phyloP scores from a whole-genome alignment of 1,140 invertebrate genomes.

The Sycobia sp. region DNA sequence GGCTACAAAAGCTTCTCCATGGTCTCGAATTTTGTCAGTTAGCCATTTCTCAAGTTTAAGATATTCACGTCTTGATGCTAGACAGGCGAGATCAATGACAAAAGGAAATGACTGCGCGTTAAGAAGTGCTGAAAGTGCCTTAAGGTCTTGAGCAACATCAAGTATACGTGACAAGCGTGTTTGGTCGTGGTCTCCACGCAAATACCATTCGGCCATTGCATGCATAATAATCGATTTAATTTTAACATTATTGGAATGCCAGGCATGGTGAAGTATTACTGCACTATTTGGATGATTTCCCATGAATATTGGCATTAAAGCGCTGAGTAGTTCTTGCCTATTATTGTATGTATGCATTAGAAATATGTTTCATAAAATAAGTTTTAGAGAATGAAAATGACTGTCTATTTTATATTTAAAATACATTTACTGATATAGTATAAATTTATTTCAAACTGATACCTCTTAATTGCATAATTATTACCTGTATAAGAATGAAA shows the following conservation, averaged over 20 bases:
- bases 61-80: constrained; percentile 95
- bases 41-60: constrained; percentile 98
- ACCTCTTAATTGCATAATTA: no score
- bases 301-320: constrained; percentile 88
- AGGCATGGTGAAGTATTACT: constrained; percentile 91
- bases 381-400: not conserved
- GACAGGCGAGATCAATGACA: constrained; percentile 95
- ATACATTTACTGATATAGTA: no score
- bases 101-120: constrained; percentile 93
- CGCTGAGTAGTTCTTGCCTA: constrained; percentile 82
- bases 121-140: constrained; percentile 89
- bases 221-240: constrained; percentile 90
- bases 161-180: constrained; percentile 90
- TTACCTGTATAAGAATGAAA: no score
- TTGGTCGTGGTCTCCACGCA: constrained; percentile 90
- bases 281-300: constrained; percentile 93
- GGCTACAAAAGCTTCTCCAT: constrained; percentile 86
- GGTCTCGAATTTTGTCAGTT: constrained; percentile 93
- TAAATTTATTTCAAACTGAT: no score
- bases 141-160: constrained; percentile 96
- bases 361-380: not conserved
- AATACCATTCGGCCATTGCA: constrained; percentile 97
- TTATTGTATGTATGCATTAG: not conserved
- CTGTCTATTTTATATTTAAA: no score
- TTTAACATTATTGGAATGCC: constrained; percentile 79